Evolutionary conservation across 2,888 invertebrate species (phyloP), one percentile per base, ranked within the genome.

Genomic region (Cryptus armator): DNA sequence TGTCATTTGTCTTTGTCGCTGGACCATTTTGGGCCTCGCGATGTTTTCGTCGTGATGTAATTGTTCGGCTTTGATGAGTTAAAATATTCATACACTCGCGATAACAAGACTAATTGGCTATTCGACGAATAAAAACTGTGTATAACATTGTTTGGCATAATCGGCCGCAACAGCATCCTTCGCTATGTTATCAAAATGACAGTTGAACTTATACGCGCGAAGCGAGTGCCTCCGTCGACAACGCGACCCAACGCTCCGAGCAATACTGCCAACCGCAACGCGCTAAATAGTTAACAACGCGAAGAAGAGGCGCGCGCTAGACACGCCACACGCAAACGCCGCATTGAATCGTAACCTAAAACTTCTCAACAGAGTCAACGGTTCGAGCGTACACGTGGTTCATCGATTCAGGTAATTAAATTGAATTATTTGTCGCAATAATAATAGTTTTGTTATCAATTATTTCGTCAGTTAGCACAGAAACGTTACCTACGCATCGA

Each of bases 321-420:
- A 10, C 56, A 56, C 24, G 56, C 66, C 37, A 53, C 51, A 32
- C 5, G 2, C 12, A n/a, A 53, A 37, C 74, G 64, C 53, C 67
- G 53, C 43, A 48, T 6, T 32, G 79, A 16, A 53, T 24, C 64
- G 24, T 81, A 80, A 81, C 80, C 81, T 37, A 7, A 2, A 59
- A 78, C n/a, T 72, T 32, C 62, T 19, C 51, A 43, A 46, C 43
- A 53, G 16, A 62, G 62, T 71, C 79, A 12, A 71, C 83, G 80
- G 62, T 64, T 43, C 53, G 3, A 44, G 24, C 72, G 71, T n/a
- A 29, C 79, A 83, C 83, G 83, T 80, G 79, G 64, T 43, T 59
- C 70, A 75, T 62, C 37, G 12, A 37, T 19, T 75, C 46, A 24
- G 79, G 83, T 83, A 83, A 80, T 46, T 56, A 76, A 76, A 76